A percentile compares a stretch with the other conserved stretches of the same genome.
phyloP scores from a whole-genome alignment of 2,888 invertebrate species.

The Stenotaenia linearis region DNA sequence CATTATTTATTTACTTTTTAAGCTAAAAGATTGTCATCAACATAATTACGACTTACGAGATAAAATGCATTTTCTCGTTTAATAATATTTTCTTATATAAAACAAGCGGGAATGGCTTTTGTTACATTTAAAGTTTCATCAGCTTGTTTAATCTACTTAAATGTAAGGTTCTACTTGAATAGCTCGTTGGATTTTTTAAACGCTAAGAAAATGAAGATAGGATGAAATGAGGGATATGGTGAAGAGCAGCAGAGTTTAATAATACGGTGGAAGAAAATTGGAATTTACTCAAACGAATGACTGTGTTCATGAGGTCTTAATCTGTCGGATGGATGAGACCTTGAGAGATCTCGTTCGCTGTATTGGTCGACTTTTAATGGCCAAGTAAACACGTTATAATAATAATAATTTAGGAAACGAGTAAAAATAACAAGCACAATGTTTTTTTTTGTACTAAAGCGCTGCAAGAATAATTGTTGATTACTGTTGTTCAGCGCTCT shows the following conservation, averaged over 20 bases:
- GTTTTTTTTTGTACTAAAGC: too few relatives aligned
- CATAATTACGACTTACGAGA: too few relatives aligned
- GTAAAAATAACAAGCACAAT: too few relatives aligned
- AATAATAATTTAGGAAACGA: not conserved
- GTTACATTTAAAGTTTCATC: not conserved
- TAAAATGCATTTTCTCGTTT: too few relatives aligned
- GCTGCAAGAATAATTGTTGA: too few relatives aligned
- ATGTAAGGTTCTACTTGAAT: conserved; percentile 9
- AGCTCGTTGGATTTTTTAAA: not conserved
- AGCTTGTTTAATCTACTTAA: not conserved
- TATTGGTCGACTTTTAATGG: not conserved
- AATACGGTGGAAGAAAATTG: conserved; percentile 4
- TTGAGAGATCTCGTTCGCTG: not conserved
- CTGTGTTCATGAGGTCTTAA: not conserved
- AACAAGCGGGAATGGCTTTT: too few relatives aligned
- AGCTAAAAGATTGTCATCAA: too few relatives aligned
- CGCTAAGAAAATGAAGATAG: not conserved
- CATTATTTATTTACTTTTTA: too few relatives aligned
- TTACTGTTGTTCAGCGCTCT: too few relatives aligned
- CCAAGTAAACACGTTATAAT: not conserved
- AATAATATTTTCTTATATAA: too few relatives aligned
- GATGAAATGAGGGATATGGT: not conserved
- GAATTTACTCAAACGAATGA: conserved; percentile 6
- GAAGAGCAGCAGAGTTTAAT: not conserved
- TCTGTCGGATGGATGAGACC: not conserved